Percentiles rank a stretch among this genome's conserved stretches.
Conservation (phyloP, 2,797 vertebrate species). For the Sylvia borin region DNA sequence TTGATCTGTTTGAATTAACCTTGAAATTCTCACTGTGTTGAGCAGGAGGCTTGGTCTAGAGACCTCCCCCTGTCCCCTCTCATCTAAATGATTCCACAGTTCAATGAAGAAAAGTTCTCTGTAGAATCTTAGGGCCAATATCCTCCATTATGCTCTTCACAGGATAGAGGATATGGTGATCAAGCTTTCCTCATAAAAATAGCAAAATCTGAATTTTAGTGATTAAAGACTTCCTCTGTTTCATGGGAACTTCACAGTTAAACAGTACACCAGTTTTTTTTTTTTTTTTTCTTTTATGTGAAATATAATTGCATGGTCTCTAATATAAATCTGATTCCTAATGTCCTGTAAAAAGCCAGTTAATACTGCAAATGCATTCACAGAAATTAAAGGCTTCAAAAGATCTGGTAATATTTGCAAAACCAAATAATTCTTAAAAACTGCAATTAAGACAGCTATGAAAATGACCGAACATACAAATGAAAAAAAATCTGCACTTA, state of each 20-base stretch:
- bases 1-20: neutral
- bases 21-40: neutral
- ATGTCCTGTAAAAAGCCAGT: neutral
- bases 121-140: neutral
- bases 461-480: neutral
- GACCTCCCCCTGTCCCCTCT: neutral
- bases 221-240: neutral
- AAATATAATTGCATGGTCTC: neutral
- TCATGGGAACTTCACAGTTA: neutral
- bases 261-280: neutral
- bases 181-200: neutral
- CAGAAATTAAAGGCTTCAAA: neutral
- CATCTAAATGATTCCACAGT: neutral
- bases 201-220: neutral
- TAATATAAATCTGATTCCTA: neutral
- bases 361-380: neutral
- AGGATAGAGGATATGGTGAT: neutral
- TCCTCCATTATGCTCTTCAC: neutral
- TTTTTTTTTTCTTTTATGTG: neutral
- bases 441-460: neutral
- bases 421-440: neutral
- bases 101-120: neutral
- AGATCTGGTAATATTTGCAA: neutral
- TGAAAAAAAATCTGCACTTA: constrained; percentile 77
- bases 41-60: neutral